Evolutionary conservation across 2,113 vertebrate genomes (phyloP).

Genomic region (Lates calcarifer): DNA sequence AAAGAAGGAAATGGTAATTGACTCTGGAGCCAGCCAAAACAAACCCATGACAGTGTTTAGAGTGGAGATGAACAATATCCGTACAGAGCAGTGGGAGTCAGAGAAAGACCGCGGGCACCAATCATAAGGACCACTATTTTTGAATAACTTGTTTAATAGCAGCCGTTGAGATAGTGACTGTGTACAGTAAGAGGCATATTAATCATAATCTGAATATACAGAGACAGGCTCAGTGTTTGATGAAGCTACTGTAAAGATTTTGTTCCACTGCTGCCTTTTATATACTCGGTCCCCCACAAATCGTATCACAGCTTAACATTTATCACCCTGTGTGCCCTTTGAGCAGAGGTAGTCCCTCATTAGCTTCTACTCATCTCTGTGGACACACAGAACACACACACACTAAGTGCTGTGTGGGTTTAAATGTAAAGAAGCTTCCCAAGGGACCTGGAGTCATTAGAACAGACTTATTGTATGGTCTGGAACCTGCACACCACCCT

Average conservation of each 20-base stretch:
- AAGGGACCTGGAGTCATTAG: constrained; percentile 58
- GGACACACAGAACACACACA: constrained; percentile 52
- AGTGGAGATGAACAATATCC: neutral
- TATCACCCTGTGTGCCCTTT: constrained; percentile 31
- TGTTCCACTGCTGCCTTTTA: neutral
- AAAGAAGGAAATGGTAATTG: neutral
- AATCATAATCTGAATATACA: neutral
- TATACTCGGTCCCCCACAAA: constrained; percentile 17
- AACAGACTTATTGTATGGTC: constrained; percentile 40
- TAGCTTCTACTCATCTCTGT: constrained; percentile 54
- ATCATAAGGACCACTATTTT: neutral
- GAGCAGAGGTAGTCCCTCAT: constrained; percentile 56
- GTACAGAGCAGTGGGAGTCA: neutral
- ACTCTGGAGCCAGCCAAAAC: neutral
- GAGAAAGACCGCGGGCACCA: neutral
- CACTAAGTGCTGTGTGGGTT: constrained; percentile 60
- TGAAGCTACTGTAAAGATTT: neutral
- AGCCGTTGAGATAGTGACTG: neutral
- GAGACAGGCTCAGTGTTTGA: neutral
- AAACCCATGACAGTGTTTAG: neutral
- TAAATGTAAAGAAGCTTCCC: constrained; percentile 66
- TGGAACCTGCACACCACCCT: constrained; percentile 23
- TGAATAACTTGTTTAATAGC: neutral
- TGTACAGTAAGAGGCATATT: neutral
- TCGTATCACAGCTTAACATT: constrained; percentile 33